These are phyloP conservation scores for Panorpa germanica DNA, from an alignment of 2,888 invertebrate genomes.

Conservation along the genomic window DNA sequence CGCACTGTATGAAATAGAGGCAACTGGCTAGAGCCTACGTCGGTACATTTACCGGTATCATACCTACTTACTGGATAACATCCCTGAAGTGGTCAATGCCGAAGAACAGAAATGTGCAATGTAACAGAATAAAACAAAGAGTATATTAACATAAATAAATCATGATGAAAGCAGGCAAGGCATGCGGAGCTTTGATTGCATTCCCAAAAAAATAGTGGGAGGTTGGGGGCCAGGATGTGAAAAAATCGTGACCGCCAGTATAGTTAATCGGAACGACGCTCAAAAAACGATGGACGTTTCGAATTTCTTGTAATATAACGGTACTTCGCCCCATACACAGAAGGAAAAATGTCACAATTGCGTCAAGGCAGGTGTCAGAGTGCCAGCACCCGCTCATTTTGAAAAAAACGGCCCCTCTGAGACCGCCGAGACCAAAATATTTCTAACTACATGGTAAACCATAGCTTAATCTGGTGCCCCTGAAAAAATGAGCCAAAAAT, in stretches of 20 bases:
- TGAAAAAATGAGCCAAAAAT: no score
- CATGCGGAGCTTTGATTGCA: conserved; percentile 41
- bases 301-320: conserved; percentile 23
- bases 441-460: no score
- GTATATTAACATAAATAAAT: conserved; percentile 32
- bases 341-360: conserved; percentile 71
- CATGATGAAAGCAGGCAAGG: conserved; percentile 50
- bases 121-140: conserved; percentile 43
- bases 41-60: no score
- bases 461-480: no score
- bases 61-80: conserved; percentile 55
- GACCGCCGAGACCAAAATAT: no score
- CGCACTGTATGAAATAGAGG: no score
- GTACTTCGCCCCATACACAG: conserved; percentile 77
- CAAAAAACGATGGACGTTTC: conserved; percentile 41
- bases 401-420: conserved; percentile 21
- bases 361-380: conserved; percentile 23
- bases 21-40: no score
- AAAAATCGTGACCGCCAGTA: conserved; percentile 36
- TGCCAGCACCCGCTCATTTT: conserved; percentile 24
- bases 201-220: conserved; percentile 39
- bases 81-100: conserved; percentile 47
- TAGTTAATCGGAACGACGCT: conserved; percentile 48
- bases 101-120: conserved; percentile 45
- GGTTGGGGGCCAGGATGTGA: conserved; percentile 50